Evolutionary conservation across 2,797 vertebrate species (phyloP).

Genomic region (Acanthiza pusilla): DNA sequence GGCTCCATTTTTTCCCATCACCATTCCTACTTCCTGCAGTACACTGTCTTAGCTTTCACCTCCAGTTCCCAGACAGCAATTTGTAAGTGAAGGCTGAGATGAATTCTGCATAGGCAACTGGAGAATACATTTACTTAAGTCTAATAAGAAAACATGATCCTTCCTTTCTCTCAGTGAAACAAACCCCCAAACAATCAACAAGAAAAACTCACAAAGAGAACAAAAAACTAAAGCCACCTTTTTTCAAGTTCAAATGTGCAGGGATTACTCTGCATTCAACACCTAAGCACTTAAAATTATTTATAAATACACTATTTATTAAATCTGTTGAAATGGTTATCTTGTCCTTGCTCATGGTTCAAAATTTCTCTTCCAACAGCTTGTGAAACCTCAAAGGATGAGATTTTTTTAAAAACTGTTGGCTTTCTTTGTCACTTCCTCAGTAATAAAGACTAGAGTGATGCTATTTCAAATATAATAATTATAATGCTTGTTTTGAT

Average conservation of each 20-base stretch:
- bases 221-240: rapidly evolving
- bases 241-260: neutral
- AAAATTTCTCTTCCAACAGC: neutral
- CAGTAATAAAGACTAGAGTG: neutral
- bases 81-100: neutral
- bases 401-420: neutral
- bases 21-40: neutral
- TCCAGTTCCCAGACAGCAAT: neutral
- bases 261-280: neutral
- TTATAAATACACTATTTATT: neutral
- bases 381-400: neutral
- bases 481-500: neutral
- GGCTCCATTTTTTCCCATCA: neutral
- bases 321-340: neutral
- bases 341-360: neutral
- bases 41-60: neutral
- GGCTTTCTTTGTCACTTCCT: neutral
- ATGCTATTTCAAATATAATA: neutral
- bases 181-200: neutral
- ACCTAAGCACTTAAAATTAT: neutral
- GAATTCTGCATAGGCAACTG: neutral
- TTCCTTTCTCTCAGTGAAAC: neutral
- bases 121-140: neutral
- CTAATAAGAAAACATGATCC: neutral
- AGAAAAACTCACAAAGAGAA: neutral